Evolutionary conservation across 2,888 invertebrate genomes (phyloP), one percentile per base, ranked within the genome.

Genomic region (Spisula subtruncata): DNA sequence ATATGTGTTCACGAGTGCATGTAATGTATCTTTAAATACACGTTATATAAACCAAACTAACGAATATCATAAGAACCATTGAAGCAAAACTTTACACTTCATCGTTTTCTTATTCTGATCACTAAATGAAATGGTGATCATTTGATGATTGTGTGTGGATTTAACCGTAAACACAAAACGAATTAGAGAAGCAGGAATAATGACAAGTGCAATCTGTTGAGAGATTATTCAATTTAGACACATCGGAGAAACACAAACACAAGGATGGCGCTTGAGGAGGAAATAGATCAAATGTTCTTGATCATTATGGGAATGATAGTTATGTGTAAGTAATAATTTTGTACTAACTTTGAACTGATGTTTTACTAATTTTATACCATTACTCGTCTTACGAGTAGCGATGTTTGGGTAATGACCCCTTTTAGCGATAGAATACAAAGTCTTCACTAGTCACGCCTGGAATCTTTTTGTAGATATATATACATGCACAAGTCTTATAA

Each of bases 291-390:
- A 25, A 71, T 89, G 48, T 87, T 87, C 60, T 32, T 87, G 25
- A 60, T 89, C n/a, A 41, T 89, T 16, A 84, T 81, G 85, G 94
- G 93, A 8, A 94, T 93, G 91, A 82, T 94, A 12, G 91, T 94
- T 18, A 89, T 93, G n/a, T 87, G 94, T 94, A 89, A 94, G 94
- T 94, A 6, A 0, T 83, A 1, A 5, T 41, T 41, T 41, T 41
- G n/a, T n/a, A n/a, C n/a, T n/a, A n/a, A 5, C 41, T 41, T 41
- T 8, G 8, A 41, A 41, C 2, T 60, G 2, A 8, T 18, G 6
- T 2, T 60, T 60, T 60, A 2, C 8, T 60, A n/a, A 14, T 56
- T 56, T 20, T 56, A 56, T n/a, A n/a, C n/a, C n/a, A n/a, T n/a
- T n/a, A n/a, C n/a, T n/a, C n/a, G n/a, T n/a, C n/a, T 14, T 20